phyloP scores from a whole-genome alignment of 2,113 vertebrate genomes.

The Labeo rohita region DNA sequence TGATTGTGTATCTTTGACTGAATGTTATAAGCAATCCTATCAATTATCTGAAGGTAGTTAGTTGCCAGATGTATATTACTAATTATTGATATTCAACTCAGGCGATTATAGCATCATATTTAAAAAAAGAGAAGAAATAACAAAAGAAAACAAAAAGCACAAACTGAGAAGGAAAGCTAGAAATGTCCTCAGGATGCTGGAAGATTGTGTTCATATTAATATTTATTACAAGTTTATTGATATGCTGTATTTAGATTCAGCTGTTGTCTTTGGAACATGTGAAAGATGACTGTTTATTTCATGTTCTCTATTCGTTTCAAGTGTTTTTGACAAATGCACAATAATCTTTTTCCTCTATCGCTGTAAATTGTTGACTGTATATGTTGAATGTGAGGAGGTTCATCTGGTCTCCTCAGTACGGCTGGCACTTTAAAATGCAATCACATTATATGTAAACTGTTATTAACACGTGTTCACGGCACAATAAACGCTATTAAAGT shows the following conservation, averaged over 20 bases:
- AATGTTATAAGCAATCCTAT: slow-evolving; percentile 69
- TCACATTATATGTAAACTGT: slow-evolving; percentile 60
- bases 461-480: slow-evolving; percentile 59
- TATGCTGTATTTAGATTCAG: slow-evolving; percentile 40
- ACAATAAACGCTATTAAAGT: slow-evolving; percentile 72
- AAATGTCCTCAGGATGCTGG: slow-evolving; percentile 22
- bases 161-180: slow-evolving; percentile 27
- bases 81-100: slow-evolving; percentile 42
- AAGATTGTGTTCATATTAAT: slow-evolving; percentile 38
- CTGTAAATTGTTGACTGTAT: slow-evolving; percentile 38
- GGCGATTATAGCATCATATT: slow-evolving; percentile 44
- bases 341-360: slow-evolving; percentile 63
- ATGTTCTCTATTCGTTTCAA: slow-evolving; percentile 31
- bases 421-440: slow-evolving; percentile 75
- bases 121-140: slow-evolving; percentile 51
- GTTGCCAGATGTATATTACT: slow-evolving; percentile 27
- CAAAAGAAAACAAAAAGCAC: slow-evolving; percentile 48
- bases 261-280: slow-evolving; percentile 67
- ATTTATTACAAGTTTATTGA: slow-evolving; percentile 21
- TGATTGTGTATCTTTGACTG: slow-evolving; percentile 63
- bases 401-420: slow-evolving; percentile 53
- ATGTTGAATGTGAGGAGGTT: slow-evolving; percentile 61
- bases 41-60: slow-evolving; percentile 29
- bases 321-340: slow-evolving; percentile 36
- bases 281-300: slow-evolving; percentile 73